phyloP scores from a whole-genome alignment of 2,888 invertebrate species.

The Oasisia sp. region DNA sequence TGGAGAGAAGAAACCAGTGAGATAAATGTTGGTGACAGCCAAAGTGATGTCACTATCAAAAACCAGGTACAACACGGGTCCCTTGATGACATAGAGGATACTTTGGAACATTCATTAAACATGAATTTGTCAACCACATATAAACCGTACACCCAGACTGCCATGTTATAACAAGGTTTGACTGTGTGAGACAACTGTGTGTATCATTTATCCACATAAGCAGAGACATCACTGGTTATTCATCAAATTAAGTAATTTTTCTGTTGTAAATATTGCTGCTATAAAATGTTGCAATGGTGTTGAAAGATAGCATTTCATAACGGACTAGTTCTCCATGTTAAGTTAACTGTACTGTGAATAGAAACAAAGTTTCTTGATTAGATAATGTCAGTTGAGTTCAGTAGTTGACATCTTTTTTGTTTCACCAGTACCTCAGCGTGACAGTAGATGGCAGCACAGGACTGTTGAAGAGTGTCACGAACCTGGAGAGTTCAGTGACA shows the following conservation, averaged over 20 bases:
- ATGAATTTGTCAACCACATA: too few relatives aligned
- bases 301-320: background rate
- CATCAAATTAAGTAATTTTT: background rate
- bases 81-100: too few relatives aligned
- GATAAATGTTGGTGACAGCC: background rate
- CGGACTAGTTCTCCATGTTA: background rate
- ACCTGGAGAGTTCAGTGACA: constrained; percentile 51
- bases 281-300: background rate
- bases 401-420: background rate
- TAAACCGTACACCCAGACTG: too few relatives aligned
- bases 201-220: background rate
- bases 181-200: too few relatives aligned
- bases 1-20: constrained; percentile 8
- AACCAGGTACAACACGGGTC: constrained; percentile 46
- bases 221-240: background rate
- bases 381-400: constrained; percentile 57
- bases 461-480: constrained; percentile 68
- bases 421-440: constrained; percentile 59
- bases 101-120: too few relatives aligned
- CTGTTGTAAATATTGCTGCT: background rate
- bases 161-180: too few relatives aligned
- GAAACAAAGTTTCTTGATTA: background rate
- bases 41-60: constrained; percentile 46
- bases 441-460: constrained; percentile 72
- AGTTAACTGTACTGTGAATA: background rate